Evolutionary conservation across 2,797 vertebrate species (phyloP).

Genomic region (Poecilia wingei): DNA sequence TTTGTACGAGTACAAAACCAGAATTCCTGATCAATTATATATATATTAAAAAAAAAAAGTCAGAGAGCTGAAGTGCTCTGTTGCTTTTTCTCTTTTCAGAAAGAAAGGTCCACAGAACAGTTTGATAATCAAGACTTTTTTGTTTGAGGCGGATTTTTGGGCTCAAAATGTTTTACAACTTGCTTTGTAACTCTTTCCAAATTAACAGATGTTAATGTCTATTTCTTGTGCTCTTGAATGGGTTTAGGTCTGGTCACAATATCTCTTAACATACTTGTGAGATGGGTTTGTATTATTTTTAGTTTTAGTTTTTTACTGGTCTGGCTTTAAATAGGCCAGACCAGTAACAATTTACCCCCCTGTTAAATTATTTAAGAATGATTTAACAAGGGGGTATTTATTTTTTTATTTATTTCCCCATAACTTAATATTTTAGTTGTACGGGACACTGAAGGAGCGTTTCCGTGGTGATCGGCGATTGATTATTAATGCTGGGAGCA

Average conservation of each 20-base stretch:
- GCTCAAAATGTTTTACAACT: background rate
- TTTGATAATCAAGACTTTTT: background rate
- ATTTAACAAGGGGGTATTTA: too few species aligned
- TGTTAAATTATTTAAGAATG: background rate
- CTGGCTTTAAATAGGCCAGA: background rate
- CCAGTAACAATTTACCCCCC: too few species aligned
- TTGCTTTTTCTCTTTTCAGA: background rate
- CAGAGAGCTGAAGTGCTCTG: background rate
- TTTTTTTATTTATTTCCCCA: background rate
- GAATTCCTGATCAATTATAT: background rate
- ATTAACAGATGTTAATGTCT: background rate
- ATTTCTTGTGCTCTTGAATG: background rate
- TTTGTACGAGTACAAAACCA: background rate
- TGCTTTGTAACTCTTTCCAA: background rate
- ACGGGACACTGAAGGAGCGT: background rate
- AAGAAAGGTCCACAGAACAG: background rate
- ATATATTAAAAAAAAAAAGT: background rate
- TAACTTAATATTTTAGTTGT: background rate
- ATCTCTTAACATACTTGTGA: background rate
- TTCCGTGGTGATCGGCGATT: background rate
- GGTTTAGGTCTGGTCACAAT: background rate
- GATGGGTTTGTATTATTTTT: background rate
- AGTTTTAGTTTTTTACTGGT: background rate
- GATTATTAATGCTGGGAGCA: background rate
- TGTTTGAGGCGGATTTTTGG: background rate